phyloP scores from a whole-genome alignment of 1,140 invertebrate genomes.

The Drosophila virilis region DNA sequence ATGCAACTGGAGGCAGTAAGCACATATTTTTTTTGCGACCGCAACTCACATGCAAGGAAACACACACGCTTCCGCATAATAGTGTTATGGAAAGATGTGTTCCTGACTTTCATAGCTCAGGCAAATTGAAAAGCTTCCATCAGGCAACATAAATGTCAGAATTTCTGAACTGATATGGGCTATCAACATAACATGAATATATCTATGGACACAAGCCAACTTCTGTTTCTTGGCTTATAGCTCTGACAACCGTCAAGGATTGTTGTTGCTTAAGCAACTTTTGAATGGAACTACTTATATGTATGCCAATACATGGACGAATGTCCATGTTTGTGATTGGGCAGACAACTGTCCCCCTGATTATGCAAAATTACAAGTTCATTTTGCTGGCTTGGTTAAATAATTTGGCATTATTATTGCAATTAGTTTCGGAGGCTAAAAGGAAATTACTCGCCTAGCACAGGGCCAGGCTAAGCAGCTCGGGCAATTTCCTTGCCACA shows the following conservation, averaged over 20 bases:
- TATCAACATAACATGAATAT: background rate
- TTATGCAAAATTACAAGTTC: too few species aligned
- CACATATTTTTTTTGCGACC: slow-evolving; percentile 60
- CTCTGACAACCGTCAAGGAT: background rate
- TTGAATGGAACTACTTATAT: too few species aligned
- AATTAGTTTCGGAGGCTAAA: slow-evolving; percentile 53
- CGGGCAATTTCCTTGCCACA: slow-evolving; percentile 22
- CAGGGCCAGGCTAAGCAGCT: slow-evolving; percentile 12
- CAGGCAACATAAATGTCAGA: background rate
- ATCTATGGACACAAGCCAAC: background rate
- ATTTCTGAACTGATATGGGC: background rate
- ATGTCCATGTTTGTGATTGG: too few species aligned
- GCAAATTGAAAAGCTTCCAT: background rate
- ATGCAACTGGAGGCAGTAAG: slow-evolving; percentile 68
- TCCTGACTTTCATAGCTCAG: background rate
- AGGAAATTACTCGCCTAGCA: slow-evolving; percentile 39
- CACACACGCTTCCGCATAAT: slow-evolving; percentile 3
- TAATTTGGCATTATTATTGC: slow-evolving; percentile 64
- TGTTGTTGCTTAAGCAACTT: background rate
- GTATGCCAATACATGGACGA: background rate
- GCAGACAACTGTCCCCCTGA: too few species aligned
- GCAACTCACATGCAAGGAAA: slow-evolving; percentile 27
- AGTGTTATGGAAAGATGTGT: background rate
- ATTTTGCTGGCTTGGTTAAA: slow-evolving; percentile 43
- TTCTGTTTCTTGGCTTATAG: background rate